phyloP scores from a whole-genome alignment of 2,113 vertebrate species.

The Promerops cafer region DNA sequence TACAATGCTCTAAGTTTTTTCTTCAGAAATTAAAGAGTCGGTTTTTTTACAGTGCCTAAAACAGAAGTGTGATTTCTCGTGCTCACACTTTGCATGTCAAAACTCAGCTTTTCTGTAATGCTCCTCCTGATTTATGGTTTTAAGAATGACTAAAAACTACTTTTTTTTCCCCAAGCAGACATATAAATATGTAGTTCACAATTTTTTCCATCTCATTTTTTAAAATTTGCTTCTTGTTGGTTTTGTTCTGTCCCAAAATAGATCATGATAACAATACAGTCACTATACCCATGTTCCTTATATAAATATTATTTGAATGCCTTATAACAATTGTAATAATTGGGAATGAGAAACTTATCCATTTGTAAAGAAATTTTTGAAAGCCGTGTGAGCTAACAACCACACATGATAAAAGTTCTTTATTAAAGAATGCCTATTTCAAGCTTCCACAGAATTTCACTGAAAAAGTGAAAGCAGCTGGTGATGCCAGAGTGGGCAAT shows the following conservation, averaged over 20 bases:
- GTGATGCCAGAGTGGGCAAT: neutral
- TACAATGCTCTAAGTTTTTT: neutral
- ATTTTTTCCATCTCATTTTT: neutral
- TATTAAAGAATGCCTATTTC: neutral
- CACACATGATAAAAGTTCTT: neutral
- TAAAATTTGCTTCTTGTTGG: fast-evolving
- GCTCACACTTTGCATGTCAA: neutral
- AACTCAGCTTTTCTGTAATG: neutral
- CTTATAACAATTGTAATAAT: neutral
- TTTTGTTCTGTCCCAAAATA: neutral
- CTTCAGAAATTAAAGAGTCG: neutral
- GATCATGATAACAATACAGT: neutral
- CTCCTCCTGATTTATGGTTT: neutral
- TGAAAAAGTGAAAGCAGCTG: neutral
- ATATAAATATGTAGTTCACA: neutral
- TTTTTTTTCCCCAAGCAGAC: neutral
- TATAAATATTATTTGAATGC: neutral
- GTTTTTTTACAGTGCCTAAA: neutral
- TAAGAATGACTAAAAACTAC: neutral
- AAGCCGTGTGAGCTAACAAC: neutral
- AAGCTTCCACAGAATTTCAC: neutral
- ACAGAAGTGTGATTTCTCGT: neutral
- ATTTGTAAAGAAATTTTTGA: neutral
- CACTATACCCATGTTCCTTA: neutral
- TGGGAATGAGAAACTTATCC: neutral